Conservation (phyloP, 1,140 invertebrate species). For the Bilobella aurantiaca region DNA sequence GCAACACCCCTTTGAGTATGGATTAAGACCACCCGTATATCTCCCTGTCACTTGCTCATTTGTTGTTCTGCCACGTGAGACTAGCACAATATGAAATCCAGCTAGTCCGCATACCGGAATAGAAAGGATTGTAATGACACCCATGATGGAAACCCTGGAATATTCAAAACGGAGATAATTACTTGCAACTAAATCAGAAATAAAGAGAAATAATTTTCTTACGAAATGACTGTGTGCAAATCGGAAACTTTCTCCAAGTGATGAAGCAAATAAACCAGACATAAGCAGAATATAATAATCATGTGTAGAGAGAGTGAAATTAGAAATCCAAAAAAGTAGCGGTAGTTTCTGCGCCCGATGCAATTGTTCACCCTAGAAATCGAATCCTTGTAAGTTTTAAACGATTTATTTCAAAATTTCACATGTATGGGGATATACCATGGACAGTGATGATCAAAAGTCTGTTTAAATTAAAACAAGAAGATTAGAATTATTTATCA, state of each 20-base stretch:
- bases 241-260: constrained; percentile 69
- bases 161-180: not conserved
- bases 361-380: constrained; percentile 99
- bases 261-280: constrained; percentile 79
- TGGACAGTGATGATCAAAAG: constrained; percentile 99
- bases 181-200: constrained; percentile 7
- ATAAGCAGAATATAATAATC: constrained; percentile 89
- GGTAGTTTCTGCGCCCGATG: constrained; percentile 95
- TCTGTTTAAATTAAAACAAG: constrained; percentile 55
- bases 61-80: constrained; percentile 95
- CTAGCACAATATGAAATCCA: constrained; percentile 93
- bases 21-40: constrained; percentile 94
- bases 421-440: no score
- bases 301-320: constrained; percentile 92
- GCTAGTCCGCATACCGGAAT: constrained; percentile 96
- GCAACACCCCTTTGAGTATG: constrained; percentile 86
- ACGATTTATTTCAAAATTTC: no score
- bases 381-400: no score
- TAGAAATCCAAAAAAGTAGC: constrained; percentile 97
- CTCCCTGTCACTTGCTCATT: constrained; percentile 99
- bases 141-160: constrained; percentile 78
- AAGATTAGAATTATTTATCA: not conserved
- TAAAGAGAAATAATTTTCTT: constrained; percentile 49
- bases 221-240: constrained; percentile 76
- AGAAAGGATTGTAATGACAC: constrained; percentile 74